phyloP scores from a whole-genome alignment of 2,113 vertebrate genomes.

The Heterochromis multidens region DNA sequence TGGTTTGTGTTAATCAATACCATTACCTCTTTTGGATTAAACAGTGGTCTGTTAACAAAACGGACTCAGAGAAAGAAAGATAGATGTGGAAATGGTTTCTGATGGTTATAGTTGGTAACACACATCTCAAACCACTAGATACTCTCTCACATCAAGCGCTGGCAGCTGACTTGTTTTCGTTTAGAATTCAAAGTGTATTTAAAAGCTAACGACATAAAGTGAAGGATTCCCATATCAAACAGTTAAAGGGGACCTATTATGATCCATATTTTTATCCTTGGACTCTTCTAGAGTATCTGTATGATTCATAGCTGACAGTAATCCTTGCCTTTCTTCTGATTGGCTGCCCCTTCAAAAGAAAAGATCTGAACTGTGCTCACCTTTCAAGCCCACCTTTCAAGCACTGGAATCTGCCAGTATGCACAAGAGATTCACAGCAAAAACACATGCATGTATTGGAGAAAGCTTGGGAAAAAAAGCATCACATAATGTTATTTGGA shows the following conservation, averaged over 20 bases:
- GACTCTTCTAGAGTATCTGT: not conserved
- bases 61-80: not conserved
- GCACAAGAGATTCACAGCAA: no score
- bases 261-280: not conserved
- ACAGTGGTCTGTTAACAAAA: conserved; percentile 46
- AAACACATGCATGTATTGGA: no score
- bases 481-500: no score
- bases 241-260: not conserved
- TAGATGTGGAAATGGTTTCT: not conserved
- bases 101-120: not conserved
- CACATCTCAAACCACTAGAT: not conserved
- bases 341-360: no score
- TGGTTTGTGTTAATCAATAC: conserved; percentile 66
- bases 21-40: conserved; percentile 56
- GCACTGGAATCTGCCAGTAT: no score
- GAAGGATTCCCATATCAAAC: not conserved
- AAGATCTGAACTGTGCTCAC: no score
- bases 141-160: not conserved
- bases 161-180: not conserved
- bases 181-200: not conserved
- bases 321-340: not conserved
- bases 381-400: no score
- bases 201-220: not conserved
- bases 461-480: no score
- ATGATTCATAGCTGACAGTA: not conserved